Conservation (phyloP, 2,797 vertebrate genomes). For the Propithecus perrieri region DNA sequence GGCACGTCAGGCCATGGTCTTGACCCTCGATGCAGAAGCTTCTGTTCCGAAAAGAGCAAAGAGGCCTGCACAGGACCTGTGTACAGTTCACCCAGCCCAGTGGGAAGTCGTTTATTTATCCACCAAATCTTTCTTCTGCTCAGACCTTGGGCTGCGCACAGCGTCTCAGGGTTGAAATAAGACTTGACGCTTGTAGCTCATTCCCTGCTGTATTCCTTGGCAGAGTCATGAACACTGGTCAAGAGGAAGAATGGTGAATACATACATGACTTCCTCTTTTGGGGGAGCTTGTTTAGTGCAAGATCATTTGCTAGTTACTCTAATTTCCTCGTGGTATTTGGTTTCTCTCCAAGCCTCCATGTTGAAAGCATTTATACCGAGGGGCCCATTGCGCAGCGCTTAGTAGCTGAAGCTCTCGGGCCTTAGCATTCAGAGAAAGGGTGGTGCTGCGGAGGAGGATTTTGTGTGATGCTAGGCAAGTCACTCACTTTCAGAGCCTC, state of each 20-base stretch:
- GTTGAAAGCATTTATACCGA: not conserved
- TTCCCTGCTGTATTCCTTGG: slow-evolving; percentile 21
- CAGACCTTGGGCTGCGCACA: not conserved
- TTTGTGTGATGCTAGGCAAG: not conserved
- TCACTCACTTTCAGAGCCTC: slow-evolving; percentile 21
- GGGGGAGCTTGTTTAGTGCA: not conserved
- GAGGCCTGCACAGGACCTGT: not conserved
- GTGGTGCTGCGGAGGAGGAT: not conserved
- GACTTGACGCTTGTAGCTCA: not conserved
- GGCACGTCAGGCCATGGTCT: not conserved
- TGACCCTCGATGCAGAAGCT: not conserved
- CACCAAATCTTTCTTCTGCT: not conserved
- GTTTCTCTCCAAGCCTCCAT: not conserved
- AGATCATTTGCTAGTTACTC: slow-evolving; percentile 36
- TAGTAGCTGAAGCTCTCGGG: slow-evolving; percentile 4
- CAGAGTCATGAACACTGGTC: slow-evolving; percentile 1
- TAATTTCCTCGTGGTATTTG: not conserved
- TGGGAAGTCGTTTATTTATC: not conserved
- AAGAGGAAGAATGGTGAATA: not conserved
- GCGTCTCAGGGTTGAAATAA: slow-evolving; percentile 44
- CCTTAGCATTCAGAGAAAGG: not conserved
- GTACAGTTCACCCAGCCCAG: not conserved
- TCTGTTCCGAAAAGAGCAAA: slow-evolving; percentile 31
- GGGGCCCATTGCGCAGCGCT: not conserved
- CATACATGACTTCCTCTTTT: slow-evolving; percentile 38